A percentile compares a stretch with the other conserved stretches of the same genome.
phyloP scores from a whole-genome alignment of 2,113 vertebrate species.

The Tonatia bakeri region DNA sequence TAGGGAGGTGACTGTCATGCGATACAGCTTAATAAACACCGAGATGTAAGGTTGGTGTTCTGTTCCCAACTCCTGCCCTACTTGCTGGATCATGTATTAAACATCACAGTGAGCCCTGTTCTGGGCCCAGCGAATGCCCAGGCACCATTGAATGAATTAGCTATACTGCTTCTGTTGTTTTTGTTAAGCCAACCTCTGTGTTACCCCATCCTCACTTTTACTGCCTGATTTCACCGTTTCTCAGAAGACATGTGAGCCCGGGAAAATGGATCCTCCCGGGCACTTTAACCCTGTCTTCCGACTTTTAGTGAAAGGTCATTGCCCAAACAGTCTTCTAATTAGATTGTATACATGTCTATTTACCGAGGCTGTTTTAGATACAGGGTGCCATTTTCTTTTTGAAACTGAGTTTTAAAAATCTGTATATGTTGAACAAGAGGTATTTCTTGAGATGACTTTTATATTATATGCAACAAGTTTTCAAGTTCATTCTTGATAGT shows the following conservation, averaged over 20 bases:
- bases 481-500: no score
- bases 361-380: not conserved
- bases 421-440: fast-evolving
- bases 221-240: not conserved
- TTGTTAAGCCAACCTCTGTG: conserved; percentile 13
- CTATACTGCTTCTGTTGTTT: conserved; percentile 28
- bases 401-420: not conserved
- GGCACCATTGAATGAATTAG: conserved; percentile 58
- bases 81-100: conserved; percentile 74
- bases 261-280: not conserved
- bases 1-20: conserved; percentile 73
- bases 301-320: not conserved
- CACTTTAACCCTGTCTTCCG: not conserved
- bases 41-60: conserved; percentile 75
- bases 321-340: not conserved
- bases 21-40: conserved; percentile 75
- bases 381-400: not conserved
- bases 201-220: conserved; percentile 60
- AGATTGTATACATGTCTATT: not conserved
- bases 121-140: conserved; percentile 29
- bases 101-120: conserved; percentile 61
- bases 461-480: not conserved
- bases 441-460: not conserved
- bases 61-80: conserved; percentile 74
- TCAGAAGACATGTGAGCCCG: not conserved